Evolutionary conservation across 2,888 invertebrate genomes (phyloP), one percentile per base, ranked within the genome.

Genomic region (Reticulitermes lucifugus): DNA sequence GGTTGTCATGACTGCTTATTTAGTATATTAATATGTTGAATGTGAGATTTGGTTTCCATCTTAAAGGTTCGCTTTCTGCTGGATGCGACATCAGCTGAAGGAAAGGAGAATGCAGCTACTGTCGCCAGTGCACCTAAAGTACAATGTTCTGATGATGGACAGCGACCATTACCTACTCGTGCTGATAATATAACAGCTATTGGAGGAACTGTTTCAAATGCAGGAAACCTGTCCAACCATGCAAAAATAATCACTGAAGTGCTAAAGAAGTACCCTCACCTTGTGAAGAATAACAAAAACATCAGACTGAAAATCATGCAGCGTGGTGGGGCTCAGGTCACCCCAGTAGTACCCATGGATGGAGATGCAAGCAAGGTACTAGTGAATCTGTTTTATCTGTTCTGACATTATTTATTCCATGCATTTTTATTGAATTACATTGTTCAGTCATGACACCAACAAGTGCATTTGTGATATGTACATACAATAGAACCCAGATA

Each of bases 221-320:
- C 80, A 51, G 86, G 83, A 77, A 55, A 84, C 51, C 88, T 91
- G 2, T 89, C 89, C 65, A 95, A 95, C 90, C 97, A 97, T 91
- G 96, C 96, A 0, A 97, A 96, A 91, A 96, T 97, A 83, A 97
- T 97, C 85, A 95, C 96, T 86, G 97, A 97, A 88, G 96, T 97
- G 0, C 90, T 97, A 65, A 96, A 97, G 88, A 97, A 97, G 90
- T 97, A 96, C 92, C 97, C 97, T 0, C 96, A 97, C 90, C 92
- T 97, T 86, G 95, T 97, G 0, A 96, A 96, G 90, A 95, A 95
- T 88, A 97, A 96, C 89, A 97, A 96, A 90, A 97, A 96, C 89
- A 97, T 97, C 59, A 95, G 96, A 89, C 90, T 97, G 25, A 97
- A 97, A 91, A 97, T 97, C 87, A 93, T 97, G 90, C 94, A 87